phyloP scores from a whole-genome alignment of 2,113 vertebrate species.

The Tamias sibiricus region DNA sequence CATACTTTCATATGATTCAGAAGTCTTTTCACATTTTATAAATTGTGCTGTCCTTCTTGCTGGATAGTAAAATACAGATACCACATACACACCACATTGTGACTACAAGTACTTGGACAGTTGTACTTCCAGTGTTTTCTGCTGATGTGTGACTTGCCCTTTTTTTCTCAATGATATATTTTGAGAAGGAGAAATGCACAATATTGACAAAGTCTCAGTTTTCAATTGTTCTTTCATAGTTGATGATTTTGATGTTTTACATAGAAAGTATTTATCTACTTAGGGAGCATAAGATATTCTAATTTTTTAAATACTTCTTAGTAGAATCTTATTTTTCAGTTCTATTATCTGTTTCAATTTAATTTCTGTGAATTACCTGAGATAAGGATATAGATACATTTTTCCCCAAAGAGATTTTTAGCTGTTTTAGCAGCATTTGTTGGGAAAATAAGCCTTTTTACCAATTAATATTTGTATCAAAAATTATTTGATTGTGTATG shows the following conservation, averaged over 20 bases:
- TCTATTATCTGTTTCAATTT: neutral
- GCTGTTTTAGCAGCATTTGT: neutral
- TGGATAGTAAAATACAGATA: neutral
- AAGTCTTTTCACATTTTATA: neutral
- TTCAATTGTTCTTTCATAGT: neutral
- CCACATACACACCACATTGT: neutral
- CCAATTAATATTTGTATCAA: neutral
- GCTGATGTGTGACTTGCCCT: neutral
- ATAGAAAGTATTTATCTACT: neutral
- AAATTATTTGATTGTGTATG: neutral
- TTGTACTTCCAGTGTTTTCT: neutral
- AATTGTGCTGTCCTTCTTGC: neutral
- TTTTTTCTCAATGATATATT: neutral
- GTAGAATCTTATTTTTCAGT: neutral
- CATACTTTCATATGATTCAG: neutral
- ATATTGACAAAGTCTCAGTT: neutral
- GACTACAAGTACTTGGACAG: neutral
- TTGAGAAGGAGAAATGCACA: neutral
- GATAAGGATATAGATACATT: neutral
- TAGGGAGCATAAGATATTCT: neutral
- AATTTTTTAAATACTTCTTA: neutral
- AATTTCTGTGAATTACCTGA: neutral
- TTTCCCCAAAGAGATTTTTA: neutral
- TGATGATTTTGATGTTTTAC: neutral
- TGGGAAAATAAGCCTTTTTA: neutral